Evolutionary conservation across 1,140 invertebrate genomes (phyloP).

Genomic region (Lamellibrachia luymesi): DNA sequence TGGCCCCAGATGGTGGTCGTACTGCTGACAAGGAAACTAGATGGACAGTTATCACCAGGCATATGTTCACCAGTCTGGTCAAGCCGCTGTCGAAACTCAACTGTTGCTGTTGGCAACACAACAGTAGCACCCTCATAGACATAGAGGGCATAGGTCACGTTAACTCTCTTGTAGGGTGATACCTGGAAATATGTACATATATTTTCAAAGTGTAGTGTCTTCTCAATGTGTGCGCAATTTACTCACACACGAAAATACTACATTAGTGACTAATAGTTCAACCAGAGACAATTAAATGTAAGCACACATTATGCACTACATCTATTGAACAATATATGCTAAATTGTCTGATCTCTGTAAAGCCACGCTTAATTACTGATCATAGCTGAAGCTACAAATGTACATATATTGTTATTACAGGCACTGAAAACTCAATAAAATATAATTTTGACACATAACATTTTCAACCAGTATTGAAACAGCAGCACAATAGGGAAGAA

Average conservation of each 20-base stretch:
- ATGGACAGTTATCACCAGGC: conserved; percentile 28
- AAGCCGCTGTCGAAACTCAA: conserved; percentile 37
- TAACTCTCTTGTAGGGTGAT: conserved; percentile 34
- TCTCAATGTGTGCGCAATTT: neutral
- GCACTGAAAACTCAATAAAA: no score
- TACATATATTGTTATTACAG: no score
- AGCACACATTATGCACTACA: neutral
- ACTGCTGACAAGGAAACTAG: conserved; percentile 27
- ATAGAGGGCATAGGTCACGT: conserved; percentile 39
- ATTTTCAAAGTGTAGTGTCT: no score
- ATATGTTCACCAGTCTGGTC: neutral
- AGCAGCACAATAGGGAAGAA: no score
- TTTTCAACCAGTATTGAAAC: no score
- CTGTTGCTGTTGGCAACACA: conserved; percentile 37
- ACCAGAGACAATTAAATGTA: neutral
- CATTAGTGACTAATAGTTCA: neutral
- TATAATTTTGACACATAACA: no score
- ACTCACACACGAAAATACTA: neutral
- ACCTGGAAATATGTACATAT: conserved; percentile 24
- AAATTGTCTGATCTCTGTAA: no score
- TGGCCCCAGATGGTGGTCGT: conserved; percentile 39
- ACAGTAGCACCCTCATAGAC: conserved; percentile 39
- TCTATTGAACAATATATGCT: no score
- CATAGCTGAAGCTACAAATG: no score
- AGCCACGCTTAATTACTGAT: no score